A percentile compares a stretch with the other conserved stretches of the same genome.
Evolutionary conservation across 1,140 invertebrate species (phyloP).

Genomic region (Schlechtendalia chinensis): DNA sequence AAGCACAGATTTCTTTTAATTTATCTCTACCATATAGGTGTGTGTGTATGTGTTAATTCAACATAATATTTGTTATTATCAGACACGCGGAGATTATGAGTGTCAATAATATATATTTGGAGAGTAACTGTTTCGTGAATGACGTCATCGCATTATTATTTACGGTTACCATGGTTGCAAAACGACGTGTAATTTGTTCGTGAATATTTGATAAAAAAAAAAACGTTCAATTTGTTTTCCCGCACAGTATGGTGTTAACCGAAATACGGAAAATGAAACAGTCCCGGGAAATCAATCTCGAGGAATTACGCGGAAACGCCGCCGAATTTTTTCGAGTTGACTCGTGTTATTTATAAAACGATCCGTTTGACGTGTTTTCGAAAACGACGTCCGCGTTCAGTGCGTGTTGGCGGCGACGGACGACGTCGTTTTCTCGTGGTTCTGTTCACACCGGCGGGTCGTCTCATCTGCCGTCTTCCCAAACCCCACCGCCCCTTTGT

Average conservation of each 20-base stretch:
- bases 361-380: no score
- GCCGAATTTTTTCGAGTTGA: no score
- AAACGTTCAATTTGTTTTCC: not conserved
- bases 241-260: not conserved
- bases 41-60: not conserved
- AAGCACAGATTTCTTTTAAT: no score
- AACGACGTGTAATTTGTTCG: not conserved
- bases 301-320: not conserved
- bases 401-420: no score
- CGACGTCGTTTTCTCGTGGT: no score
- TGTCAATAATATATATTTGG: not conserved
- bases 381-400: no score
- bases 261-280: not conserved
- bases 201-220: not conserved
- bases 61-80: not conserved
- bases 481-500: no score
- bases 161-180: not conserved
- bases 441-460: no score
- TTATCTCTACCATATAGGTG: not conserved
- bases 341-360: no score
- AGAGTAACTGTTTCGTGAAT: not conserved
- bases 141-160: slow-evolving; percentile 8
- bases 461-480: no score
- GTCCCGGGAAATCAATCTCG: not conserved
- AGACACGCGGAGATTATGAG: not conserved